Evolutionary conservation across 2,888 invertebrate genomes (phyloP).

Genomic region (Adela reaumurella): DNA sequence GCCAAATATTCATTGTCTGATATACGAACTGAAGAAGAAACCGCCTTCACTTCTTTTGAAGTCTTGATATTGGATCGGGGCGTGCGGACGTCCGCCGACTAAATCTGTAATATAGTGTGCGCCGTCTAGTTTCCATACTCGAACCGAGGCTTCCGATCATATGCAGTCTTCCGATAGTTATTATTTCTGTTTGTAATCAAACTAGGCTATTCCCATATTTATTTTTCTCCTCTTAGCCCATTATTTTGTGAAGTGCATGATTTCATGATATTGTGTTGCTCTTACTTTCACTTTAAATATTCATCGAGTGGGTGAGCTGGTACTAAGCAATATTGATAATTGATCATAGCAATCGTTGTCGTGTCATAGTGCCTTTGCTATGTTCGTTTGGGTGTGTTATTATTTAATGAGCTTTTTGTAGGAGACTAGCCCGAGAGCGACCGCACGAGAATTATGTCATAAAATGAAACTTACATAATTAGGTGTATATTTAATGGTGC

Average conservation of each 20-base stretch:
- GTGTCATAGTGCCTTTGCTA: background rate
- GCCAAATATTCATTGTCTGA: slow-evolving; percentile 29
- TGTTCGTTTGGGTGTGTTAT: background rate
- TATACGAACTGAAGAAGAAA: slow-evolving; percentile 37
- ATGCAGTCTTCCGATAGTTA: slow-evolving; percentile 54
- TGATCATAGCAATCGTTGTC: background rate
- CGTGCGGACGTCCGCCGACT: slow-evolving; percentile 12
- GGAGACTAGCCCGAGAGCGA: background rate
- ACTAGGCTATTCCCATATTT: no score
- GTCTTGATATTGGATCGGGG: slow-evolving; percentile 18
- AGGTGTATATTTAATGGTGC: no score
- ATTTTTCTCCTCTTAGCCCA: no score
- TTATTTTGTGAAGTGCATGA: no score
- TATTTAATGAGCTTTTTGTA: background rate
- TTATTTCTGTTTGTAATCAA: slow-evolving; percentile 28
- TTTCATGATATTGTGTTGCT: background rate
- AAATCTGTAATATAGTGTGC: background rate
- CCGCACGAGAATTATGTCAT: no score
- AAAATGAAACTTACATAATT: no score
- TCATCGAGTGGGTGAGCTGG: background rate
- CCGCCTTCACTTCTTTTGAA: slow-evolving; percentile 48
- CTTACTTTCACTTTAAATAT: background rate
- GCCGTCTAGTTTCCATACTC: slow-evolving; percentile 7
- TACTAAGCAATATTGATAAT: background rate
- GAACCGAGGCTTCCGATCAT: slow-evolving; percentile 51